Conservation (phyloP, 2,888 invertebrate species). For the Shargacucullia verbasci region DNA sequence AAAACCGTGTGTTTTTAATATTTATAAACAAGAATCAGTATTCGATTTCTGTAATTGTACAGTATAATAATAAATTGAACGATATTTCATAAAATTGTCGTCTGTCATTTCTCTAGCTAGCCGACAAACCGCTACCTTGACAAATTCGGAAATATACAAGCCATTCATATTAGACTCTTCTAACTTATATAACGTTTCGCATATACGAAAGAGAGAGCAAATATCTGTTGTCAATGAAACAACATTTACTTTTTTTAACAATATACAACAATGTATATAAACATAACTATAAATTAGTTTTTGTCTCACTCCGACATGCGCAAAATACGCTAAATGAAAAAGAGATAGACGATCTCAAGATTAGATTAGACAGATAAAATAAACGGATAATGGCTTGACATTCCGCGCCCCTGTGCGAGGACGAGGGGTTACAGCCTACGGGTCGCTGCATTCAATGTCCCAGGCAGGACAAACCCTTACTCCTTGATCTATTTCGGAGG, state of each 20-base stretch:
- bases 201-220: neutral
- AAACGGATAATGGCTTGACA: no score
- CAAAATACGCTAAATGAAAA: neutral
- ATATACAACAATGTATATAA: constrained; percentile 45
- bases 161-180: constrained; percentile 12
- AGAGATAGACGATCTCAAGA: constrained; percentile 1
- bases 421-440: no score
- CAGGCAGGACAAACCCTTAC: no score
- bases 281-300: constrained; percentile 43
- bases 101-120: constrained; percentile 33
- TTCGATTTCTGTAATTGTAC: neutral
- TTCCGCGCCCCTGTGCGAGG: no score
- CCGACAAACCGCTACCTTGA: constrained; percentile 20
- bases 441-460: no score
- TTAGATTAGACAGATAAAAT: no score
- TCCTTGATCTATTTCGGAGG: no score
- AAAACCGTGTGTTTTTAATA: constrained; percentile 1
- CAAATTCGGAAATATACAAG: constrained; percentile 3
- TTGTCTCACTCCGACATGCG: constrained; percentile 8
- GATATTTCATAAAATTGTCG: constrained; percentile 17
- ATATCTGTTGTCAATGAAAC: constrained; percentile 8
- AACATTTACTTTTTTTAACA: constrained; percentile 9
- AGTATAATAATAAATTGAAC: constrained; percentile 10
- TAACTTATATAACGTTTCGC: neutral
- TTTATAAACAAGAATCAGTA: neutral